A percentile compares a stretch with the other conserved stretches of the same genome.
phyloP scores from a whole-genome alignment of 2,113 vertebrate species.

The Anthoscopus minutus region DNA sequence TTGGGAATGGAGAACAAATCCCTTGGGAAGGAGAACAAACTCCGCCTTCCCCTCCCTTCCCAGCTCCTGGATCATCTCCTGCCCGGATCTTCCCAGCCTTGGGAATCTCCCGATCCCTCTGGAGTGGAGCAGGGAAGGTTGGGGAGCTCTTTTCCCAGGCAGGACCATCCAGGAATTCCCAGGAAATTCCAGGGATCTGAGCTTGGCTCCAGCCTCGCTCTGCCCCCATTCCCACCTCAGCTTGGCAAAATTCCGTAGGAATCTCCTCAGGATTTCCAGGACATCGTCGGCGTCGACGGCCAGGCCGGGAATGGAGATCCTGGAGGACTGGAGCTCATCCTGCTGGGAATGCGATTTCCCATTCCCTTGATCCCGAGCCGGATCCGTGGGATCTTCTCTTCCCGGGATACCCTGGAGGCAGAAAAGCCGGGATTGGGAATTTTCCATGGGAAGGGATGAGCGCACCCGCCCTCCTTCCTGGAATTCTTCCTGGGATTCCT shows the following conservation, averaged over 20 bases:
- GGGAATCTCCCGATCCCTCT: not conserved
- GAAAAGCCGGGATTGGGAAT: not conserved
- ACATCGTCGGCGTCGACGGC: not conserved
- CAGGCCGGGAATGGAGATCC: not conserved
- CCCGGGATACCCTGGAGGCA: not conserved
- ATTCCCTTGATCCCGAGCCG: accelerated
- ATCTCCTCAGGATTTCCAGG: not conserved
- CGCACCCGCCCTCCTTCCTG: too few species aligned
- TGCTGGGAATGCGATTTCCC: accelerated
- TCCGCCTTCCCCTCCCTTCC: not conserved
- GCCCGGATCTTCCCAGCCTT: not conserved
- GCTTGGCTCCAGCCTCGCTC: not conserved
- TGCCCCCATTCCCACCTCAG: not conserved
- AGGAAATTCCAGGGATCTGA: accelerated
- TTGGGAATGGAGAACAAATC: accelerated
- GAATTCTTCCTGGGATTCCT: too few species aligned
- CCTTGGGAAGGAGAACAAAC: not conserved
- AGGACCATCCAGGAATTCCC: not conserved
- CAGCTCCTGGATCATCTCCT: accelerated
- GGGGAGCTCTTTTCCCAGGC: not conserved
- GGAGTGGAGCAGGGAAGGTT: not conserved
- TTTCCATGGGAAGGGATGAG: not conserved
- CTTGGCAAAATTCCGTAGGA: not conserved
- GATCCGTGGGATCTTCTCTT: not conserved
- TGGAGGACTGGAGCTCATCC: not conserved